A percentile compares a stretch with the other conserved stretches of the same genome.
Evolutionary conservation across 2,888 invertebrate genomes (phyloP).

Genomic region (Euproctis similis): DNA sequence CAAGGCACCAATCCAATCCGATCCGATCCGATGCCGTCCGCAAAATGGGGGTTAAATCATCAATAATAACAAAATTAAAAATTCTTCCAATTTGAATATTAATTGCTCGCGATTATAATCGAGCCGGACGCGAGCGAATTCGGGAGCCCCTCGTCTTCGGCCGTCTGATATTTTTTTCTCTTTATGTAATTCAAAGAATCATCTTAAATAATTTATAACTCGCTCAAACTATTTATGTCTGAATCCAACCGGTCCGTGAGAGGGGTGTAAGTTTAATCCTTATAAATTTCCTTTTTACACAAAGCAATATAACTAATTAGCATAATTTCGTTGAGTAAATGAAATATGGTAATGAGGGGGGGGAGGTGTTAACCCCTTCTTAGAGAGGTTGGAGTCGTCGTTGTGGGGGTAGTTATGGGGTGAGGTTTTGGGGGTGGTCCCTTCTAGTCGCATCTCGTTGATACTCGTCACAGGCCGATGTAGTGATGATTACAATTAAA

Average conservation of each 20-base stretch:
- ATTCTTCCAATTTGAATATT: slow-evolving; percentile 73
- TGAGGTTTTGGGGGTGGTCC: slow-evolving; percentile 48
- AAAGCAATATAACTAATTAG: slow-evolving; percentile 77
- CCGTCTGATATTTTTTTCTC: slow-evolving; percentile 33
- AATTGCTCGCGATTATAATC: slow-evolving; percentile 74
- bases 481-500: slow-evolving; percentile 74
- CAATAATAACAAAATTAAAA: slow-evolving; percentile 75
- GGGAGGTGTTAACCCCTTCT: slow-evolving; percentile 62
- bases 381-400: slow-evolving; percentile 39
- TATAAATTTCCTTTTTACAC: slow-evolving; percentile 77
- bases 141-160: slow-evolving; percentile 46
- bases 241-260: slow-evolving; percentile 39
- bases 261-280: slow-evolving; percentile 72
- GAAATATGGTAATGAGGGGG: slow-evolving; percentile 76
- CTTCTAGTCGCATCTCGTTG: slow-evolving; percentile 70
- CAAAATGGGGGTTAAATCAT: slow-evolving; percentile 68
- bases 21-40: no score
- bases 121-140: slow-evolving; percentile 59
- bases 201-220: slow-evolving; percentile 66
- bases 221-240: slow-evolving; percentile 49
- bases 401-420: no score
- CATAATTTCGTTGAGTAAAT: slow-evolving; percentile 77
- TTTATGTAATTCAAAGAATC: slow-evolving; percentile 54
- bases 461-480: slow-evolving; percentile 69
- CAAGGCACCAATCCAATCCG: slow-evolving; percentile 57